Conservation (phyloP, 2,113 vertebrate genomes). For the Syngnathus scovelli region DNA sequence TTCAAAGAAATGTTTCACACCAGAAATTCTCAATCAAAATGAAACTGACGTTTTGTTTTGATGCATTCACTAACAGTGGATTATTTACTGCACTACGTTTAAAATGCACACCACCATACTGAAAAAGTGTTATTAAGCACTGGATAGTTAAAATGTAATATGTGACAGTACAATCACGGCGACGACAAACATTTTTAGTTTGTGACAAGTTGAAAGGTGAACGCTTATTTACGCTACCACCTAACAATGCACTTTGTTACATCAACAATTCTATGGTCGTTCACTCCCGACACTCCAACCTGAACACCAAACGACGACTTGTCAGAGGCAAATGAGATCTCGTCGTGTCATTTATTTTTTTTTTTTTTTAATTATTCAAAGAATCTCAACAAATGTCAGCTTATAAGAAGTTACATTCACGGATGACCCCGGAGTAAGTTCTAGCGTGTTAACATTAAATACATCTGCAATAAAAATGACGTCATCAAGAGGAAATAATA, state of each 20-base stretch:
- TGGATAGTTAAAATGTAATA: conserved; percentile 44
- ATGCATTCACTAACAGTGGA: conserved; percentile 1
- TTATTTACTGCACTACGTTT: conserved; percentile 18
- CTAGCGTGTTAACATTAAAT: conserved; percentile 50
- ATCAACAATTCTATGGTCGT: conserved; percentile 47
- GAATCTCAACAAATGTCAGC: conserved; percentile 50
- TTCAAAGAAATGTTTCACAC: conserved; percentile 53
- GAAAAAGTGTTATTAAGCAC: conserved; percentile 21
- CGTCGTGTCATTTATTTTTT: neutral
- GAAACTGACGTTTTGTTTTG: neutral
- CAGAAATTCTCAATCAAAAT: conserved; percentile 59
- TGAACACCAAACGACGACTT: conserved; percentile 35
- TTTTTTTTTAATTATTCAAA: conserved; percentile 17
- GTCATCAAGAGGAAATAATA: conserved; percentile 35
- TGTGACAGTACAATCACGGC: conserved; percentile 52
- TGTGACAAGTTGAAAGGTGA: conserved; percentile 38
- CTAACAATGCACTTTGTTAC: conserved; percentile 46
- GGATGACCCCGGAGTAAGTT: conserved; percentile 48
- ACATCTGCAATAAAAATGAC: conserved; percentile 38
- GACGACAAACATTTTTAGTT: conserved; percentile 52
- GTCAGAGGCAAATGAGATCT: neutral
- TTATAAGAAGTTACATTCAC: conserved; percentile 71
- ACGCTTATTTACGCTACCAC: conserved; percentile 39
- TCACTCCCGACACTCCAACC: conserved; percentile 33
- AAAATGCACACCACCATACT: conserved; percentile 31